Evolutionary conservation across 2,888 invertebrate species (phyloP).

Genomic region (Athalia circularis): DNA sequence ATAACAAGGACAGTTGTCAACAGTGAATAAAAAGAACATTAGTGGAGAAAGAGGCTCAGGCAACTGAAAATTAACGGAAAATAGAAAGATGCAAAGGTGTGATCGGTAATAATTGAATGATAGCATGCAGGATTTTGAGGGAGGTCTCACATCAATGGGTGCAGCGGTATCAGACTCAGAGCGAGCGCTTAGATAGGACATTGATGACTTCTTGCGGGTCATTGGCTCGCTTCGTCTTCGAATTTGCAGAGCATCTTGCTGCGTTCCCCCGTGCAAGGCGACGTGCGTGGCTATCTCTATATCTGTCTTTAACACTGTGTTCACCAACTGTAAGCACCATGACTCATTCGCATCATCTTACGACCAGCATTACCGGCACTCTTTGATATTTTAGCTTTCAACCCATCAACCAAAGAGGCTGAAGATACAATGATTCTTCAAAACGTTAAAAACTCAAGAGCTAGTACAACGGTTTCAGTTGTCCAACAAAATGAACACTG

Average conservation of each 20-base stretch:
- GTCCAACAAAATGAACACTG: not conserved
- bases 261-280: constrained; percentile 71
- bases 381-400: not conserved
- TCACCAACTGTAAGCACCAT: constrained; percentile 80
- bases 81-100: constrained; percentile 4
- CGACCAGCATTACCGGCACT: not conserved
- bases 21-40: not conserved
- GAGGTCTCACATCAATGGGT: constrained; percentile 71
- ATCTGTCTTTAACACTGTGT: constrained; percentile 86
- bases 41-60: not conserved
- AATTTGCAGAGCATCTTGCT: constrained; percentile 71
- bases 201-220: constrained; percentile 73
- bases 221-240: constrained; percentile 71
- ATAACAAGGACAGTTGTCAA: not conserved
- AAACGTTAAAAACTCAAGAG: not conserved
- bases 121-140: constrained; percentile 57
- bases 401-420: constrained; percentile 4
- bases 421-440: constrained; percentile 1
- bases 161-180: constrained; percentile 71
- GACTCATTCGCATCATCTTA: constrained; percentile 45
- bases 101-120: constrained; percentile 25
- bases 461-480: no score
- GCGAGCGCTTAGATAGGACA: constrained; percentile 72
- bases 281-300: constrained; percentile 78
- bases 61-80: not conserved